A percentile compares a stretch with the other conserved stretches of the same genome.
Evolutionary conservation across 2,797 vertebrate genomes (phyloP).

Genomic region (Tympanoctomys barrerae): DNA sequence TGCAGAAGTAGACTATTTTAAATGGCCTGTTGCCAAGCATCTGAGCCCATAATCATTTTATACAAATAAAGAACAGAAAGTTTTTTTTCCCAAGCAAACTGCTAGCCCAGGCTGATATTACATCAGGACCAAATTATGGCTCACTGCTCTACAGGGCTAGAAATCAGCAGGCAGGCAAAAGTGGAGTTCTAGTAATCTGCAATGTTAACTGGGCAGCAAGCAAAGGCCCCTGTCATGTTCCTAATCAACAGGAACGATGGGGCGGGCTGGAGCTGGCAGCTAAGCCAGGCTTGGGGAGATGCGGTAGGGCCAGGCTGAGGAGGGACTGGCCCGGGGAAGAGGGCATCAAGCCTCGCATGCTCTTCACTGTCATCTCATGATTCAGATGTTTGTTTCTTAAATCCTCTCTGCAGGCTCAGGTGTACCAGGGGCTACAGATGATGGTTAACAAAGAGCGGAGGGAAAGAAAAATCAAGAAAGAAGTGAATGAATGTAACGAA

Average conservation of each 20-base stretch:
- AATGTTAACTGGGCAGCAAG: slow-evolving; percentile 43
- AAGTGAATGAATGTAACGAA: slow-evolving; percentile 18
- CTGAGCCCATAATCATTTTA: slow-evolving; percentile 81
- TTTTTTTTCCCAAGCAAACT: slow-evolving; percentile 78
- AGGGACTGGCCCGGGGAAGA: neutral
- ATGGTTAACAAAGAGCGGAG: neutral
- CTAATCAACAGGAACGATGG: slow-evolving; percentile 18
- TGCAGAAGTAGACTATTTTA: slow-evolving; percentile 60
- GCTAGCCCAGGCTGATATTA: slow-evolving; percentile 64
- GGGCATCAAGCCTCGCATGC: neutral
- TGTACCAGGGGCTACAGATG: neutral
- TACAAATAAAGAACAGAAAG: slow-evolving; percentile 80
- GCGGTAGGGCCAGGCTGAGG: neutral
- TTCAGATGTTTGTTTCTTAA: slow-evolving; percentile 4
- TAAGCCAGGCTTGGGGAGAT: neutral
- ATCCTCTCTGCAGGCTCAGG: neutral
- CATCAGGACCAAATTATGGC: slow-evolving; percentile 51
- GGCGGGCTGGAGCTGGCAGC: slow-evolving; percentile 6
- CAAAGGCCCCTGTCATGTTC: slow-evolving; percentile 48
- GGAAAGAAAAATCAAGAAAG: neutral
- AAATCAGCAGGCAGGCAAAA: slow-evolving; percentile 68
- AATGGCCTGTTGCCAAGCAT: slow-evolving; percentile 82
- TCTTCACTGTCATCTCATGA: slow-evolving; percentile 42
- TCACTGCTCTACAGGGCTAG: slow-evolving; percentile 28
- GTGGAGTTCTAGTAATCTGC: slow-evolving; percentile 20